These are phyloP conservation scores for Diarsia dahlii DNA, from an alignment of 2,888 invertebrate species.

Conservation along the genomic window DNA sequence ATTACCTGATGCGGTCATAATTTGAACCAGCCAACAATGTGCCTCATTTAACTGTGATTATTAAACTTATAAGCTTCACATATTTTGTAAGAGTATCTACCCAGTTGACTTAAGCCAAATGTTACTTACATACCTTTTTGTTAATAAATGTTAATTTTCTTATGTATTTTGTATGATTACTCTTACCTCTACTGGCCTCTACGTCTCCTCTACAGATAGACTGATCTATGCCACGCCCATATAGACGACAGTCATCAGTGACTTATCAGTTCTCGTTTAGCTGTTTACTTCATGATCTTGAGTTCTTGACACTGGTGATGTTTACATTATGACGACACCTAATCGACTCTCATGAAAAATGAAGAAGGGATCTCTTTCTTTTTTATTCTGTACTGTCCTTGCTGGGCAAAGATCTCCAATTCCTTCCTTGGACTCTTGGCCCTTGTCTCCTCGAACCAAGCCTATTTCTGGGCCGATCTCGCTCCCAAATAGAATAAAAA, in stretches of 20 bases:
- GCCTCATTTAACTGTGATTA: constrained; percentile 50
- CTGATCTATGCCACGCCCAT: background rate
- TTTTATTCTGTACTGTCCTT: background rate
- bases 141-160: constrained; percentile 30
- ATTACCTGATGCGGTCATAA: background rate
- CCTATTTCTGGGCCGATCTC: background rate
- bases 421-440: background rate
- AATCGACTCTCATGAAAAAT: background rate
- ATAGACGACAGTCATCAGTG: too few relatives aligned
- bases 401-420: background rate
- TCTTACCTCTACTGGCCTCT: background rate
- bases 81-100: constrained; percentile 32
- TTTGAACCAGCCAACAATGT: constrained; percentile 6
- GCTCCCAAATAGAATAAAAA: background rate
- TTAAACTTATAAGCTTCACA: constrained; percentile 7
- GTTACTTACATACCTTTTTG: constrained; percentile 4
- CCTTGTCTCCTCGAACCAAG: background rate
- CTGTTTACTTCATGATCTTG: background rate
- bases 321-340: background rate
- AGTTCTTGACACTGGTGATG: background rate
- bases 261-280: background rate
- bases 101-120: constrained; percentile 4
- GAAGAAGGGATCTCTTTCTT: background rate
- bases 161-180: constrained; percentile 18
- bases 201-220: background rate